Evolutionary conservation across 2,113 vertebrate genomes (phyloP).

Genomic region (Neofelis nebulosa): DNA sequence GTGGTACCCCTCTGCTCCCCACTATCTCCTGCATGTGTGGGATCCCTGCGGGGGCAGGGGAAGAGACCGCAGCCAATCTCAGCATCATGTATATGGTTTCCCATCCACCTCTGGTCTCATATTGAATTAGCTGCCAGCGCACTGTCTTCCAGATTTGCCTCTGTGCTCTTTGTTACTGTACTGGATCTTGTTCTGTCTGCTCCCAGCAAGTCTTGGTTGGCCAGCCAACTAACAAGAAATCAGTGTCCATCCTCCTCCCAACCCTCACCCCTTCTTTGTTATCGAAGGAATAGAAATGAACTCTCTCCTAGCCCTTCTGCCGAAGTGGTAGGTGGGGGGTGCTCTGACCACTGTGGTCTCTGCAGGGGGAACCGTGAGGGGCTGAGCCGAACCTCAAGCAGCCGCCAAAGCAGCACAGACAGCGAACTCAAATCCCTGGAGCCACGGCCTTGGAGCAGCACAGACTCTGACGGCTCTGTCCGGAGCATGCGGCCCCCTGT

Average conservation of each 20-base stretch:
- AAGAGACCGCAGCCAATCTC: conserved; percentile 72
- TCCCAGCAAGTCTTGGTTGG: conserved; percentile 67
- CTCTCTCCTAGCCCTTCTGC: conserved; percentile 66
- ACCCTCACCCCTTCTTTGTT: conserved; percentile 25
- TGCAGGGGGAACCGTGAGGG: conserved; percentile 93
- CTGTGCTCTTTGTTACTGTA: conserved; percentile 67
- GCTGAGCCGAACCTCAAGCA: conserved; percentile 93
- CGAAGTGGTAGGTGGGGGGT: conserved; percentile 62
- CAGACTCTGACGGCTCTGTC: conserved; percentile 95
- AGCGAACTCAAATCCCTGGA: conserved; percentile 97
- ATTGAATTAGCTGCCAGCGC: conserved; percentile 58
- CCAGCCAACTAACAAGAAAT: conserved; percentile 71
- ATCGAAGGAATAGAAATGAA: conserved; percentile 60
- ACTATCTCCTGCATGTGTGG: conserved; percentile 65
- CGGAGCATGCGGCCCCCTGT: conserved; percentile 95
- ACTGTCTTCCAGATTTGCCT: conserved; percentile 69
- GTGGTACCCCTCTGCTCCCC: conserved; percentile 10
- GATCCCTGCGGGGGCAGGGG: background rate
- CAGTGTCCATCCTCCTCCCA: conserved; percentile 33
- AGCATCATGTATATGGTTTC: conserved; percentile 69
- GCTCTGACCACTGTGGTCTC: conserved; percentile 70
- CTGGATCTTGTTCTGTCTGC: conserved; percentile 70
- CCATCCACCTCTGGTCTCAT: conserved; percentile 48
- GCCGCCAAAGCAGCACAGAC: conserved; percentile 99
- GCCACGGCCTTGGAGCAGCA: conserved; percentile 99